phyloP scores from a whole-genome alignment of 2,797 vertebrate genomes.

The Chromis chromis region DNA sequence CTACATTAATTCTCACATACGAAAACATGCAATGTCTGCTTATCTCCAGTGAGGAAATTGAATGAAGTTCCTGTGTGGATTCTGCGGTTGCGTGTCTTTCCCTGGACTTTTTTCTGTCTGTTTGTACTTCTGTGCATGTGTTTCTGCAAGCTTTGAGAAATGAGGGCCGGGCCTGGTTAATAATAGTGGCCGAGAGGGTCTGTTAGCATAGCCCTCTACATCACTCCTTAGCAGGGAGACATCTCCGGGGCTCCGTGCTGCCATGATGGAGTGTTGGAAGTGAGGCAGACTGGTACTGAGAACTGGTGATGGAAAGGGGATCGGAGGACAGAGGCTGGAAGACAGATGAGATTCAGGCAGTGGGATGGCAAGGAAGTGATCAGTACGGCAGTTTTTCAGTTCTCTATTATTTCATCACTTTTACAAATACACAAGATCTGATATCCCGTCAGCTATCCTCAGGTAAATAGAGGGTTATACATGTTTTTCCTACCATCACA shows the following conservation, averaged over 20 bases:
- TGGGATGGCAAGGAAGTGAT: constrained; percentile 36
- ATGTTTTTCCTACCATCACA: not conserved
- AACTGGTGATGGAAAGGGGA: constrained; percentile 72
- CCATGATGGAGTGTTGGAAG: constrained; percentile 75
- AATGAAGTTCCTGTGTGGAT: constrained; percentile 36
- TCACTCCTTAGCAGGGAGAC: constrained; percentile 77
- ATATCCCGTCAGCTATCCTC: constrained; percentile 2
- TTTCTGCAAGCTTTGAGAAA: constrained; percentile 73
- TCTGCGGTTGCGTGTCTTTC: constrained; percentile 30
- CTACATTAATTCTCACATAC: constrained; percentile 64
- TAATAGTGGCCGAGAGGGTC: constrained; percentile 80
- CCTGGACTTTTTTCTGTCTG: constrained; percentile 35
- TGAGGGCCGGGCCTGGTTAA: constrained; percentile 74
- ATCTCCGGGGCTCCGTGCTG: constrained; percentile 76
- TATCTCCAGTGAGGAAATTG: constrained; percentile 52
- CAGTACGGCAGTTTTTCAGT: constrained; percentile 17
- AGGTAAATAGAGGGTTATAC: not conserved
- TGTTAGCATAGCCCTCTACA: constrained; percentile 80
- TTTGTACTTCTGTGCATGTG: constrained; percentile 38
- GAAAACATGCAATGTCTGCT: constrained; percentile 57
- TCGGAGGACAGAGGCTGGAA: constrained; percentile 60
- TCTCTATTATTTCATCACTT: constrained; percentile 39
- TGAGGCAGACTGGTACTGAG: constrained; percentile 63
- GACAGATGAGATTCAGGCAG: constrained; percentile 59
- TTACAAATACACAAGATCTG: constrained; percentile 28